These are phyloP conservation scores for Spea multiplicata DNA, from an alignment of 2,113 vertebrate genomes.

Conservation along the genomic window DNA sequence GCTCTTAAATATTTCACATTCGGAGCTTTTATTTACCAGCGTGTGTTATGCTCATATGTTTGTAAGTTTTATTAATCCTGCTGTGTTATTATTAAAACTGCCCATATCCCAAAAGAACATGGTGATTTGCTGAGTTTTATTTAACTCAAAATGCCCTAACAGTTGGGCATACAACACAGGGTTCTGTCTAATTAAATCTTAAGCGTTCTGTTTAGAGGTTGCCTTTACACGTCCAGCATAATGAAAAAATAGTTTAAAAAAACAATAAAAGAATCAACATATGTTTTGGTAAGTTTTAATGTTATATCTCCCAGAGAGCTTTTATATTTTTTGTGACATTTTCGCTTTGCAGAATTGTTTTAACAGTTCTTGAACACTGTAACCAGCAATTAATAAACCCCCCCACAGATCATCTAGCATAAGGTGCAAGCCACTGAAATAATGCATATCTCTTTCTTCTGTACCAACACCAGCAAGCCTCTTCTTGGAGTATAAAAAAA, in stretches of 20 bases:
- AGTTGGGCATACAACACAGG: conserved; percentile 20
- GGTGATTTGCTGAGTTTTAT: conserved; percentile 23
- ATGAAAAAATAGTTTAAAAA: conserved; percentile 16
- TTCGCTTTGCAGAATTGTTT: background rate
- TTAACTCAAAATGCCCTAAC: conserved; percentile 32
- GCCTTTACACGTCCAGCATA: conserved; percentile 7
- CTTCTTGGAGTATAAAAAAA: background rate
- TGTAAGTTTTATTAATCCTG: conserved; percentile 21
- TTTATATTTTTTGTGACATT: conserved; percentile 24
- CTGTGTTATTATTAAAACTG: conserved; percentile 33
- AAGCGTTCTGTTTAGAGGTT: conserved; percentile 21
- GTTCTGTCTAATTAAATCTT: conserved; percentile 38
- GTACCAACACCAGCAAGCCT: background rate
- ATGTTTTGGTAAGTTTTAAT: conserved; percentile 29
- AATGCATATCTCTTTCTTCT: background rate
- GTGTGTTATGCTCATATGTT: conserved; percentile 24
- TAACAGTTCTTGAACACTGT: conserved; percentile 2
- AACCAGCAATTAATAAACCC: conserved; percentile 19
- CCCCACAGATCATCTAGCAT: conserved; percentile 7
- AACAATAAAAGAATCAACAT: conserved; percentile 17
- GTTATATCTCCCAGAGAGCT: conserved; percentile 21
- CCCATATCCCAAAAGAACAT: conserved; percentile 26
- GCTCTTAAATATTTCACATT: conserved; percentile 18
- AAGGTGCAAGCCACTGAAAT: background rate
- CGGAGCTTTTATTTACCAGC: conserved; percentile 18